phyloP scores from a whole-genome alignment of 1,140 invertebrate species.

The Periplaneta americana region DNA sequence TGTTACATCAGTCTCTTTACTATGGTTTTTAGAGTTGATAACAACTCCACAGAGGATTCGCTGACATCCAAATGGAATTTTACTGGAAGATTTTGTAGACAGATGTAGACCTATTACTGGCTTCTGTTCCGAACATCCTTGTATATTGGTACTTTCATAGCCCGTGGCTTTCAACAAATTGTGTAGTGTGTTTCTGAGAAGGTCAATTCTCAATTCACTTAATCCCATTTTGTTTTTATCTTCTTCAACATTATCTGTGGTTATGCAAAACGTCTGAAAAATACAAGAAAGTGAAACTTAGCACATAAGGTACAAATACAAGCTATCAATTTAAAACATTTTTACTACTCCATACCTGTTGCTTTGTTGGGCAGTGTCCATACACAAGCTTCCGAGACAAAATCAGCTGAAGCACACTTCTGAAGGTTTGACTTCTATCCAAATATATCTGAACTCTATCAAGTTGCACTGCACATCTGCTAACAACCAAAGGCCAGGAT shows the following conservation, averaged over 20 bases:
- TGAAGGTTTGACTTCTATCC: background rate
- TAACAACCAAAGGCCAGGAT: background rate
- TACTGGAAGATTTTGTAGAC: background rate
- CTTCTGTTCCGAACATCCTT: background rate
- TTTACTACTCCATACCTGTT: background rate
- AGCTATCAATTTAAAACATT: background rate
- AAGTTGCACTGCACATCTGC: background rate
- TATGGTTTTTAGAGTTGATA: background rate
- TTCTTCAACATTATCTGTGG: background rate
- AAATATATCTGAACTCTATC: background rate
- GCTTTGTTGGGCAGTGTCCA: background rate
- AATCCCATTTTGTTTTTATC: background rate
- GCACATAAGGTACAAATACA: background rate
- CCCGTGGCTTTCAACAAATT: background rate
- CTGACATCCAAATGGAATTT: background rate
- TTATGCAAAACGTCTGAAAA: background rate
- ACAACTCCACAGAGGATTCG: background rate
- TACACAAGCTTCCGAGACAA: background rate
- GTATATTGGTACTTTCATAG: background rate
- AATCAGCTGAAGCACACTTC: background rate
- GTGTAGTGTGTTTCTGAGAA: background rate
- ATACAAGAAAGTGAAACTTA: background rate
- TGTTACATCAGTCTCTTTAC: background rate
- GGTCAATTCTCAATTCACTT: background rate
- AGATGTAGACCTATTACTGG: background rate